phyloP scores from a whole-genome alignment of 2,888 invertebrate species.

The Sphecodes monilicornis region DNA sequence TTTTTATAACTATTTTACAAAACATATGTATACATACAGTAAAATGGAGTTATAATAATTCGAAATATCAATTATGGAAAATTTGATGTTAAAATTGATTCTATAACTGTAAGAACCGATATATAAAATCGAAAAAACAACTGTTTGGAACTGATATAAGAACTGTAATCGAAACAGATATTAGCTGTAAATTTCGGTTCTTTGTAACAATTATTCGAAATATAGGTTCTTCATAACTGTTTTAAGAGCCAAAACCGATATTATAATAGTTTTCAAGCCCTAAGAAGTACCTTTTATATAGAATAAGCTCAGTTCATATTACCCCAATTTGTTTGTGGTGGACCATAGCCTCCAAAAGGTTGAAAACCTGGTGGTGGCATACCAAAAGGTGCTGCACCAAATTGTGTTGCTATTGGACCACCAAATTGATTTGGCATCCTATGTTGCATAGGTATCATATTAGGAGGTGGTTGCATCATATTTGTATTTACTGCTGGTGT shows the following conservation, averaged over 20 bases:
- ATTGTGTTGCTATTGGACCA: slow-evolving; percentile 85
- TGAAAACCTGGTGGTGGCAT: slow-evolving; percentile 90
- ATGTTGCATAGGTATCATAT: slow-evolving; percentile 82
- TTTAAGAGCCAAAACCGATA: not conserved
- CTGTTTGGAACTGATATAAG: too few relatives aligned
- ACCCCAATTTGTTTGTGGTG: slow-evolving; percentile 83
- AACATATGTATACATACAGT: not conserved
- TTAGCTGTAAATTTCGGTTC: not conserved
- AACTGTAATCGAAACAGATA: too few relatives aligned
- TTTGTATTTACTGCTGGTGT: slow-evolving; percentile 77
- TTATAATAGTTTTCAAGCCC: not conserved
- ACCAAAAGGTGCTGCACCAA: slow-evolving; percentile 87
- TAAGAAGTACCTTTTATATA: not conserved
- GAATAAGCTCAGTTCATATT: slow-evolving; percentile 32
- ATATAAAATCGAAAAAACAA: too few relatives aligned
- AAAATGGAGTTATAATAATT: not conserved
- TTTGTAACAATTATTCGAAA: not conserved
- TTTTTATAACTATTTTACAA: not conserved
- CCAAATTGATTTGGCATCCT: slow-evolving; percentile 85
- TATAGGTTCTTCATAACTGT: not conserved
- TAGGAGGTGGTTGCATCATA: slow-evolving; percentile 83
- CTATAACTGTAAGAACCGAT: not conserved
- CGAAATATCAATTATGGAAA: not conserved
- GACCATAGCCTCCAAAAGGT: slow-evolving; percentile 83
- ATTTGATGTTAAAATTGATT: not conserved